Base-by-base conservation (phyloP, 2,797 vertebrate species). In the Hyperoplus immaculatus region DNA sequence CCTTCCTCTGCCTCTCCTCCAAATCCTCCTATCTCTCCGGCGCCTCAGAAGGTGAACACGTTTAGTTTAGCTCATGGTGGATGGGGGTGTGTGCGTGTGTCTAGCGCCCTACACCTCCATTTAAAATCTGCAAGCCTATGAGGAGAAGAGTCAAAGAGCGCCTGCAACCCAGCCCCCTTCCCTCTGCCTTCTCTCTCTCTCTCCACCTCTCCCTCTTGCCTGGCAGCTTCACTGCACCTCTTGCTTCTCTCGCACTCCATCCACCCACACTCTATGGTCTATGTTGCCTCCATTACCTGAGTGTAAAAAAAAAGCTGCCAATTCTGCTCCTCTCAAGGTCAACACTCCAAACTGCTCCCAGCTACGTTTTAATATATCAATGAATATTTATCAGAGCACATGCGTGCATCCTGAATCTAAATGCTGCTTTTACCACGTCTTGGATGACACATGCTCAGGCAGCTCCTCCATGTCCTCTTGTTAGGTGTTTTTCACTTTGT, bases 301-400 rank as follows among this genome's bases (percentile, higher is more conserved):
- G 87, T 87, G 29, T 29, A 29, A 29, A 29, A 29, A 29, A 82
- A 82, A 90, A 89, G 83, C 83, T 67, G 72, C 67, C 78, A 63
- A 82, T 85, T 78, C 77, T 54, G 13, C 83, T 66, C 72, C 77
- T 85, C 76, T 81, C 89, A 94, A 95, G 94, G 94, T 95, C 93
- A 84, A 87, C 82, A 87, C 90, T 92, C 90, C 86, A 90, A 91
- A 90, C 74, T 78, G 93, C 93, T 94, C 82, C 73, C 78, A 93
- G 94, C 91, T 83, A 89, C 65, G 69, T 93, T 94, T 94, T 91
- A 95, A 95, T 94, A 94, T 93, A 95, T 92, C 94, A 91, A 94
- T 95, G 93, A 95, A 95, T 96, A 95, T 95, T 95, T 94, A 95
- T 92, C 86, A 88, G 85, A 80, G 82, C 80, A 72, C 91, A 85